phyloP scores from a whole-genome alignment of 2,113 vertebrate species.

The Erythrocercus mccallii region DNA sequence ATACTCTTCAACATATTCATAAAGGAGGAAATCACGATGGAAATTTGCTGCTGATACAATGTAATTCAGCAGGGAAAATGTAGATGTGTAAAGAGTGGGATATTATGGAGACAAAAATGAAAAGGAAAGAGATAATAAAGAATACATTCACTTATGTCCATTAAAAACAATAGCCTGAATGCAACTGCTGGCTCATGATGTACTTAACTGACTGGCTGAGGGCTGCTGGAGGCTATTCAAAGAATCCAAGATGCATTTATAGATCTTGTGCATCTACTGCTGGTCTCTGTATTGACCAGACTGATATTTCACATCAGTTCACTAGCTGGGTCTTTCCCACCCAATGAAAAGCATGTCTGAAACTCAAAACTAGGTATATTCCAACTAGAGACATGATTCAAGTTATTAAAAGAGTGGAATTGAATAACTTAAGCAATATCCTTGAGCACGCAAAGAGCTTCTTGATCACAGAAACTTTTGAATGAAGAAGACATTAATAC shows the following conservation, averaged over 20 bases:
- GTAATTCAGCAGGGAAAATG: not conserved
- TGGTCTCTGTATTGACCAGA: not conserved
- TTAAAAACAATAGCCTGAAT: not conserved
- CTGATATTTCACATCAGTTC: not conserved
- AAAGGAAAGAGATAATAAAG: not conserved
- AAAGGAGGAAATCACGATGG: not conserved
- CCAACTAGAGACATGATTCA: not conserved
- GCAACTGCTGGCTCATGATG: not conserved
- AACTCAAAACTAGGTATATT: not conserved
- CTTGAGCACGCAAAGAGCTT: not conserved
- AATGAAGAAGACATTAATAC: not conserved
- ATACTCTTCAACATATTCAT: not conserved
- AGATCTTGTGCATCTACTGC: not conserved
- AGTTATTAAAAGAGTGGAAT: not conserved
- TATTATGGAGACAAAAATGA: not conserved
- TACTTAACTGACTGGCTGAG: not conserved
- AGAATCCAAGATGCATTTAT: rapidly evolving
- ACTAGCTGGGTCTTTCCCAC: rapidly evolving
- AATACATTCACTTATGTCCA: not conserved
- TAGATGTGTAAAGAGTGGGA: not conserved
- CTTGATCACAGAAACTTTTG: not conserved
- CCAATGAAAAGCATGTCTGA: not conserved
- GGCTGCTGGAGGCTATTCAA: not conserved
- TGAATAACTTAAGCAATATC: not conserved
- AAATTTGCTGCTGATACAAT: not conserved